Conservation (phyloP, 2,888 invertebrate species). For the Tetanocera ferruginea region DNA sequence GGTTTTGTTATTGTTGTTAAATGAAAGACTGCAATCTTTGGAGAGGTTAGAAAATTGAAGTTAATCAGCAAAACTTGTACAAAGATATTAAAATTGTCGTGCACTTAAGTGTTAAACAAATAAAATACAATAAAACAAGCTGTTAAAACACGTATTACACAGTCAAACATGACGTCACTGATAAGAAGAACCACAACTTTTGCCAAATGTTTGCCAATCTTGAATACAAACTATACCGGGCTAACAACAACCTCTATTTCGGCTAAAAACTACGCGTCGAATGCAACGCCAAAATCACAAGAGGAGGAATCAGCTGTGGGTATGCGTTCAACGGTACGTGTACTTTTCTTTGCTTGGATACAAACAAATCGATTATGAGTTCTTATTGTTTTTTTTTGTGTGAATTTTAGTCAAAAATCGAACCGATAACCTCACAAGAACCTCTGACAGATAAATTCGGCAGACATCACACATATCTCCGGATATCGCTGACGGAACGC, state of each 20-base stretch:
- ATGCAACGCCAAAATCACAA: not conserved
- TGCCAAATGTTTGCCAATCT: not conserved
- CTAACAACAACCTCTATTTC: not conserved
- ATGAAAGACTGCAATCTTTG: no score
- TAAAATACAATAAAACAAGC: no score
- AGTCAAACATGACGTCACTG: not conserved
- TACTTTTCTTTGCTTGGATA: not conserved
- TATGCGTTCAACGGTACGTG: not conserved
- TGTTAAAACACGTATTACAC: not conserved
- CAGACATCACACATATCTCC: constrained; percentile 90
- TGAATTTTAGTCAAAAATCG: constrained; percentile 5
- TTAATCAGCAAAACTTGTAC: no score
- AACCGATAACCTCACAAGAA: constrained; percentile 42
- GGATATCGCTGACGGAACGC: constrained; percentile 95
- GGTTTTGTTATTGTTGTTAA: not conserved
- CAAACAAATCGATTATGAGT: not conserved
- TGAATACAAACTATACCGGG: not conserved
- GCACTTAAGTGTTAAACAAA: no score
- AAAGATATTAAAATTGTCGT: no score
- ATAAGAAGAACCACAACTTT: not conserved
- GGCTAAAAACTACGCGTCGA: not conserved
- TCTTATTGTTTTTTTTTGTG: not conserved
- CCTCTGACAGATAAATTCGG: constrained; percentile 86
- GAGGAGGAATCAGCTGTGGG: not conserved
- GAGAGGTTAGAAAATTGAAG: no score